These are phyloP conservation scores for Rotaria macrura DNA, from an alignment of 2,888 invertebrate genomes.

Conservation along the genomic window DNA sequence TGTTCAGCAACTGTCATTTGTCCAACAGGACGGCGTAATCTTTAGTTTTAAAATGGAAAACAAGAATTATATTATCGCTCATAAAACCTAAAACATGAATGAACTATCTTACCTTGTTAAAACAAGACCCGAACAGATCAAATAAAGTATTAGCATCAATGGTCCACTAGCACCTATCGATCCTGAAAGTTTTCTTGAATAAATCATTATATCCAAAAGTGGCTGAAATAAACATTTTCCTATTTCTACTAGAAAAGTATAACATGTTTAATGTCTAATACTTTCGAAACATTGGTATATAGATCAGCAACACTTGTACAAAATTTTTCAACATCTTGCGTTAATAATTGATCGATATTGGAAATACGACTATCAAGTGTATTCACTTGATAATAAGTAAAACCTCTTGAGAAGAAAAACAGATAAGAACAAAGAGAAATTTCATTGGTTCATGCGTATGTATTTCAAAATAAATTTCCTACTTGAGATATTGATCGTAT, in stretches of 20 bases:
- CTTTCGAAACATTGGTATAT: conserved; percentile 86
- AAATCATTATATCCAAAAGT: conserved; percentile 80
- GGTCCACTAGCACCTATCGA: conserved; percentile 78
- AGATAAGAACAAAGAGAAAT: conserved; percentile 11
- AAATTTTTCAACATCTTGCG: conserved; percentile 92
- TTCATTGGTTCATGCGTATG: too few species aligned
- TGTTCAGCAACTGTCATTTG: conserved; percentile 83
- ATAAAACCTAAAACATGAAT: too few species aligned
- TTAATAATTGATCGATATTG: conserved; percentile 86
- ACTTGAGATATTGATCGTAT: conserved; percentile 82
- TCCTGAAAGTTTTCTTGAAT: conserved; percentile 74
- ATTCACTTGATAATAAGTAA: conserved; percentile 89
- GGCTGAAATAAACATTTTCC: conserved; percentile 55
- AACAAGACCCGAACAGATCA: conserved; percentile 72
- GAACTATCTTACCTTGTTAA: conserved; percentile 61
- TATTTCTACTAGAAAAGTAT: background rate
- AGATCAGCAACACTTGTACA: conserved; percentile 86
- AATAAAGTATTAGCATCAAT: conserved; percentile 71
- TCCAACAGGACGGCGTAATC: conserved; percentile 67
- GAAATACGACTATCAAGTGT: conserved; percentile 86
- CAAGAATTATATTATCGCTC: too few species aligned
- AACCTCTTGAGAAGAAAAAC: conserved; percentile 60
- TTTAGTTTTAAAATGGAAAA: background rate
- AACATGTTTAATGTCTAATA: conserved; percentile 37
- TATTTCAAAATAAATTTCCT: conserved; percentile 48